Conservation (phyloP, 2,113 vertebrate genomes). For the Apistogramma diplotaenia region DNA sequence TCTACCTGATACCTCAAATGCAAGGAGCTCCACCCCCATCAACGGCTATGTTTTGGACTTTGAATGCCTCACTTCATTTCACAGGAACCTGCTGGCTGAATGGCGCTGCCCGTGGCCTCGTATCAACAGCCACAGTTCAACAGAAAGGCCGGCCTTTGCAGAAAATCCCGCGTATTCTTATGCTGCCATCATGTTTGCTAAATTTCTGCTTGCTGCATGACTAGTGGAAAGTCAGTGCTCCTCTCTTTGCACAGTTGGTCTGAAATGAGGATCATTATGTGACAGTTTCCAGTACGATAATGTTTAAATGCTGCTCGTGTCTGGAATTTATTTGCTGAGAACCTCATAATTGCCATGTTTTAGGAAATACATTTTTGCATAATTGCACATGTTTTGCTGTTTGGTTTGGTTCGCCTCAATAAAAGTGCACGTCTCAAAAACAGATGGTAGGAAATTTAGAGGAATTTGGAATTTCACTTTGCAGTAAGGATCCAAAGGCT, state of each 20-base stretch:
- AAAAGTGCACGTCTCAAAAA: background rate
- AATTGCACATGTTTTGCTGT: background rate
- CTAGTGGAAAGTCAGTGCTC: background rate
- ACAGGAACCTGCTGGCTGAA: constrained; percentile 12
- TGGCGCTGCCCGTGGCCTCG: background rate
- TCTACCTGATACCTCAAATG: background rate
- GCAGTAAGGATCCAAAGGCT: background rate
- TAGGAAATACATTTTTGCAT: constrained; percentile 5
- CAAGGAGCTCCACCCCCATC: background rate
- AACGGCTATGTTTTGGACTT: background rate
- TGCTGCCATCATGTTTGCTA: rapidly evolving
- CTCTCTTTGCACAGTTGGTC: background rate
- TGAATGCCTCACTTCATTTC: background rate
- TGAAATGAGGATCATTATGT: background rate
- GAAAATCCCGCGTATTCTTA: background rate
- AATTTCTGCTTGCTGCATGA: no score
- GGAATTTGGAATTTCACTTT: background rate
- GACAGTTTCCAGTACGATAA: background rate
- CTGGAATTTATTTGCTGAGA: constrained; percentile 20
- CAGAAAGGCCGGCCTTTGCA: background rate
- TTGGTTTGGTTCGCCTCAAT: background rate
- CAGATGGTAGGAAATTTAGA: background rate
- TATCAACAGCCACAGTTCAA: background rate
- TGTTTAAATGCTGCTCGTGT: background rate
- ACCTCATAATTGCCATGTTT: constrained; percentile 19